A percentile compares a stretch with the other conserved stretches of the same genome.
phyloP scores from a whole-genome alignment of 2,888 invertebrate genomes.

The Halictus ligatus region DNA sequence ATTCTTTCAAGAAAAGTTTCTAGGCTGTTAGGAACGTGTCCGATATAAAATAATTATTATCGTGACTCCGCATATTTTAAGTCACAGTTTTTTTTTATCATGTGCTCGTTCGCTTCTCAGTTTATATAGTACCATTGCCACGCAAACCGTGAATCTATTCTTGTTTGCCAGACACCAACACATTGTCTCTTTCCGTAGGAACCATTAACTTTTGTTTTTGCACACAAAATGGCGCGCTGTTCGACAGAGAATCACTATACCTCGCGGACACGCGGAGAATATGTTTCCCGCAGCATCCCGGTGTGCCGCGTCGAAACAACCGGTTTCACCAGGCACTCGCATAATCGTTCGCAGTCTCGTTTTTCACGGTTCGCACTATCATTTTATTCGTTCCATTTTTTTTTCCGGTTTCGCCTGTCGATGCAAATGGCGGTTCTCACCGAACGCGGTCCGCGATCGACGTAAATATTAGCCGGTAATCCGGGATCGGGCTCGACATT shows the following conservation, averaged over 20 bases:
- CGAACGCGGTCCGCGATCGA: not conserved
- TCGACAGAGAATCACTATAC: not conserved
- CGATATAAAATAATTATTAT: not conserved
- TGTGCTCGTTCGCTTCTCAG: too few relatives aligned
- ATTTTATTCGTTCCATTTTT: conserved; percentile 7
- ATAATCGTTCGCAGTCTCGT: conserved; percentile 1
- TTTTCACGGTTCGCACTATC: not conserved
- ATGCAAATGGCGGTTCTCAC: not conserved
- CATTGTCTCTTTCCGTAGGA: not conserved
- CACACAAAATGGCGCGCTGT: not conserved
- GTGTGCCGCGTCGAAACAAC: not conserved
- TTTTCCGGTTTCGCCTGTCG: not conserved
- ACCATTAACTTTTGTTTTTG: not conserved
- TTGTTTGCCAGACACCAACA: not conserved
- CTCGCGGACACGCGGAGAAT: not conserved
- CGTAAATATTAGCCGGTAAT: conserved; percentile 33
- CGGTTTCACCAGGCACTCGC: not conserved
- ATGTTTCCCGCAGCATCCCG: not conserved
- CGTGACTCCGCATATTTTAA: not conserved
- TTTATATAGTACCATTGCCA: not conserved
- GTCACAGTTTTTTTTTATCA: not conserved
- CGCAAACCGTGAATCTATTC: not conserved
- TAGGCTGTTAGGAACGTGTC: not conserved
- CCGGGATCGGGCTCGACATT: conserved; percentile 23
- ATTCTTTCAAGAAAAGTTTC: not conserved